Evolutionary conservation across 92 coral and sea anemone species (phyloP).

Genomic region (Bergia sp.): DNA sequence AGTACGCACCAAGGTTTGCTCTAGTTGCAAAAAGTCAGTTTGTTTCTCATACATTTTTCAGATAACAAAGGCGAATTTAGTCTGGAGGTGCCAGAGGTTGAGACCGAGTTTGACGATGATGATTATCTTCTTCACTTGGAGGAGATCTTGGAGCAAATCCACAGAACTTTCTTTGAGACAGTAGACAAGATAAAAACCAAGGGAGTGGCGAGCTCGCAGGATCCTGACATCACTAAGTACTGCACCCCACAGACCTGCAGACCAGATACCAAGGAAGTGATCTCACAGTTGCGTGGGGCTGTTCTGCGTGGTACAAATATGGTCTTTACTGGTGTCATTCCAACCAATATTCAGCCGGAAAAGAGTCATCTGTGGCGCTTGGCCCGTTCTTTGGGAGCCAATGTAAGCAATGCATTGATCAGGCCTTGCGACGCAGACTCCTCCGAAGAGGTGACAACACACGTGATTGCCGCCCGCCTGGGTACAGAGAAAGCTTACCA

Average conservation of each 20-base stretch:
- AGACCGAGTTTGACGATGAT: constrained; percentile 78
- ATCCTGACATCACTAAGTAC: constrained; percentile 57
- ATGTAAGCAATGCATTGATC: constrained; percentile 65
- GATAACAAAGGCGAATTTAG: constrained; percentile 4
- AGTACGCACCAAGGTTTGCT: no score
- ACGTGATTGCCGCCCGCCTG: constrained; percentile 94
- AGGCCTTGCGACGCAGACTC: constrained; percentile 70
- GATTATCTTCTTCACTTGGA: constrained; percentile 95
- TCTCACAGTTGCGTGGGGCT: constrained; percentile 69
- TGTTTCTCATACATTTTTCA: neutral
- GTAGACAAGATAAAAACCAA: constrained; percentile 55
- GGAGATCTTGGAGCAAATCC: constrained; percentile 87
- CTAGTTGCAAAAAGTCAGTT: neutral
- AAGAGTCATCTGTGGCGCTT: constrained; percentile 90
- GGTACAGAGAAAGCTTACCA: constrained; percentile 96
- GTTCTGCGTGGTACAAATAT: constrained; percentile 84
- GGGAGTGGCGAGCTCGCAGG: constrained; percentile 39
- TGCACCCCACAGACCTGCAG: constrained; percentile 71
- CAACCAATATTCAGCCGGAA: constrained; percentile 83
- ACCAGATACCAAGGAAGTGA: constrained; percentile 84
- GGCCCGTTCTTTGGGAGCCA: constrained; percentile 87
- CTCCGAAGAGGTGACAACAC: constrained; percentile 79
- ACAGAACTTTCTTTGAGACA: constrained; percentile 73
- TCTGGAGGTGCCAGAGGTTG: constrained; percentile 48
- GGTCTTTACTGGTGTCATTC: constrained; percentile 95